Percentiles rank a stretch among this genome's conserved stretches.
Conservation (phyloP, 2,797 vertebrate genomes). For the Triplophysa yarkandensis region DNA sequence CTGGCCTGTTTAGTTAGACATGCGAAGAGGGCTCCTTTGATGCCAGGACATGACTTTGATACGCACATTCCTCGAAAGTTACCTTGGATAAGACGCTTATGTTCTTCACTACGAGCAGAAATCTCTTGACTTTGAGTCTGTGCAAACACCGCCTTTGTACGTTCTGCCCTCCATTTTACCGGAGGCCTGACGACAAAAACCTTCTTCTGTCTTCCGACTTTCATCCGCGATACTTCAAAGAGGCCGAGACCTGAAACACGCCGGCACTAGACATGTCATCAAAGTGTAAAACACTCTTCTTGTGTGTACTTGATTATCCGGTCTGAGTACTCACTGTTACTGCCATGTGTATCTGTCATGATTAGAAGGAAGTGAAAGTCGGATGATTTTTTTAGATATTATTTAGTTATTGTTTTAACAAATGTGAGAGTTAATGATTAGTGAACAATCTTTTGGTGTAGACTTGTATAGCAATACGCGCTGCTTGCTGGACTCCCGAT, state of each 20-base stretch:
- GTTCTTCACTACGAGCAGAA: slow-evolving; percentile 21
- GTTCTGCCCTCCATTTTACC: not conserved
- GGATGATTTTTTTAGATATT: too few species aligned
- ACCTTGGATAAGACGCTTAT: slow-evolving; percentile 20
- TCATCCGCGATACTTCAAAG: slow-evolving; percentile 46
- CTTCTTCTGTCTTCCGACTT: slow-evolving; percentile 33
- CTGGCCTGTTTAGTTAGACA: slow-evolving; percentile 14
- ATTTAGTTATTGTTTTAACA: too few species aligned
- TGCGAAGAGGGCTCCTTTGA: slow-evolving; percentile 35
- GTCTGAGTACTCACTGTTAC: slow-evolving; percentile 29
- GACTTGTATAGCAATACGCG: too few species aligned
- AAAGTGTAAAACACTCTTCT: slow-evolving; percentile 17
- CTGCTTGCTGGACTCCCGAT: too few species aligned
- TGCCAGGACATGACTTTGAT: slow-evolving; percentile 16
- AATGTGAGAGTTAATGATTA: too few species aligned
- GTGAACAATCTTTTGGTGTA: too few species aligned
- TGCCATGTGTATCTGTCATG: not conserved
- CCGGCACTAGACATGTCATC: slow-evolving; percentile 25
- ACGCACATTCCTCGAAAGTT: slow-evolving; percentile 23
- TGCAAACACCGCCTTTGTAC: slow-evolving; percentile 9
- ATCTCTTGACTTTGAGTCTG: slow-evolving; percentile 37
- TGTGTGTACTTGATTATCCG: slow-evolving; percentile 31
- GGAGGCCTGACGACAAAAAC: slow-evolving; percentile 37
- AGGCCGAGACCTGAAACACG: slow-evolving; percentile 17
- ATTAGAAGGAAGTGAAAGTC: not conserved